phyloP scores from a whole-genome alignment of 2,797 vertebrate species.

The Phrynocephalus vlangalii region DNA sequence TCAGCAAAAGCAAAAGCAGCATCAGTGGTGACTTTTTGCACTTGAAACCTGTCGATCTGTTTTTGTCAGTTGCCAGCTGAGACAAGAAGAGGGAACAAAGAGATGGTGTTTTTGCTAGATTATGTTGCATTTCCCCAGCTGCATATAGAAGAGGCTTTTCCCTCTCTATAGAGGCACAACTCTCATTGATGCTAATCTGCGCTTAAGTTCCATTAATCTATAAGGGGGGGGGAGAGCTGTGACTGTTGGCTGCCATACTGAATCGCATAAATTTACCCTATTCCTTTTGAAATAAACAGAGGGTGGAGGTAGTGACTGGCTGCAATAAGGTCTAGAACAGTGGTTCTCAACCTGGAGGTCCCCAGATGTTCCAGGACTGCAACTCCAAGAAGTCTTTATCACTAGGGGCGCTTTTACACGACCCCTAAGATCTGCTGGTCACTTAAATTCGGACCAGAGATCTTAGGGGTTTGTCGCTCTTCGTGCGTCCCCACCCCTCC shows the following conservation, averaged over 20 bases:
- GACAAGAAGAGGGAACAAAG: background rate
- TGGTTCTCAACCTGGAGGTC: no score
- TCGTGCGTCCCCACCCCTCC: no score
- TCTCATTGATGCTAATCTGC: background rate
- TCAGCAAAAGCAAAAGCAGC: background rate
- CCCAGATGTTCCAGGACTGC: no score
- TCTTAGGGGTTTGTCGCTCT: no score
- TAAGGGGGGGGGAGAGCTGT: background rate
- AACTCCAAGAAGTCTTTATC: no score
- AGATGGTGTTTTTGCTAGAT: background rate
- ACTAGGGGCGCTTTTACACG: no score
- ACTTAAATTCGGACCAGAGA: no score
- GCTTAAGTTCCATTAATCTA: background rate
- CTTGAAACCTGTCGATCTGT: background rate
- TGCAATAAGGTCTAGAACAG: no score
- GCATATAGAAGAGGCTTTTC: background rate
- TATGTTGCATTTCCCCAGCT: slow-evolving; percentile 2
- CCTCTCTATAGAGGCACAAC: background rate
- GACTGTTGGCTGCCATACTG: slow-evolving; percentile 68
- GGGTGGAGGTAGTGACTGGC: background rate
- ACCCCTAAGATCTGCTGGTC: no score
- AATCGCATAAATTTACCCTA: slow-evolving; percentile 47
- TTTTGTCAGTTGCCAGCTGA: slow-evolving; percentile 5
- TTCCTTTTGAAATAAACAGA: slow-evolving; percentile 42
- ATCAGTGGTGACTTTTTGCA: background rate